phyloP scores from a whole-genome alignment of 2,113 vertebrate species.

The Strigops habroptila region DNA sequence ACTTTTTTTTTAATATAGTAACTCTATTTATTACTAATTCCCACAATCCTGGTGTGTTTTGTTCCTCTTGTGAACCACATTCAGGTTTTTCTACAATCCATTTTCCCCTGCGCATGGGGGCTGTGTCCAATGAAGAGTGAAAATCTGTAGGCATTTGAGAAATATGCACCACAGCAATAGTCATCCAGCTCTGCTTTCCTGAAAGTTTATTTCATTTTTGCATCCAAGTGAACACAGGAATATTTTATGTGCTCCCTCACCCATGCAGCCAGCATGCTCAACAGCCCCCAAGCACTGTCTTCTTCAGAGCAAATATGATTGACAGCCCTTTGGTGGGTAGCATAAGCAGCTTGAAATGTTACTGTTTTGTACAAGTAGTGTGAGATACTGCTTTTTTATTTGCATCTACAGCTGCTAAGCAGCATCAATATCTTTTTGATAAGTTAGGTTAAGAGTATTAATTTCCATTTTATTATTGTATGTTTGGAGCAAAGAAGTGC shows the following conservation, averaged over 20 bases:
- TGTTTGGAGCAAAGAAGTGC: background rate
- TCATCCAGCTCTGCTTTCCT: background rate
- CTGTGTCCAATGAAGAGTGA: background rate
- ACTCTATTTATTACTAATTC: background rate
- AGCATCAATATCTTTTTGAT: conserved; percentile 13
- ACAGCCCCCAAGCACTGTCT: background rate
- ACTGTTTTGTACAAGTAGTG: background rate
- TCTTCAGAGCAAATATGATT: conserved; percentile 1
- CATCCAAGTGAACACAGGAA: background rate
- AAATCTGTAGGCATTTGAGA: background rate
- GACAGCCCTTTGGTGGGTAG: conserved; percentile 14
- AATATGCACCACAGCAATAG: background rate
- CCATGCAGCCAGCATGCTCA: background rate
- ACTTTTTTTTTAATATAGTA: background rate
- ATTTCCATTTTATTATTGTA: conserved; percentile 40
- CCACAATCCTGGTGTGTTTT: background rate
- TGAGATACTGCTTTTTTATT: conserved; percentile 26
- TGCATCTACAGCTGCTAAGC: conserved; percentile 39
- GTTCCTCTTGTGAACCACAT: background rate
- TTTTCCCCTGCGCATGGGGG: background rate
- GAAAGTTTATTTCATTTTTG: background rate
- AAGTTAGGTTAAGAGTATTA: conserved; percentile 33
- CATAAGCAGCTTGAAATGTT: conserved; percentile 17
- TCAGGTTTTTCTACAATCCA: background rate
- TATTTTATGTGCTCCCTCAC: background rate